phyloP scores from a whole-genome alignment of 2,797 vertebrate genomes.

The Protonibea diacanthus region DNA sequence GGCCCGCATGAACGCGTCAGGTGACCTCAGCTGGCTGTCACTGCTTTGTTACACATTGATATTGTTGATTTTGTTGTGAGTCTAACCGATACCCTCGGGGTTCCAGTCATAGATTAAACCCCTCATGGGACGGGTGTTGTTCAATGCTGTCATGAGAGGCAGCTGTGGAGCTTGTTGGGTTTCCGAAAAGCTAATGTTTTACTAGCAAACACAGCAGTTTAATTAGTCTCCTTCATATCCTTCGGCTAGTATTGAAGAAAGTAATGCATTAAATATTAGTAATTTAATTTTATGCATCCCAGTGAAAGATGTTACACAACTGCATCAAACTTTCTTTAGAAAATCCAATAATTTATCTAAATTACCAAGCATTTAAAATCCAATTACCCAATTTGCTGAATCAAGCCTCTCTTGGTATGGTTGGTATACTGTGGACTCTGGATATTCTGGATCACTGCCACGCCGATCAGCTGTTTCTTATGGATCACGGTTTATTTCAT shows the following conservation, averaged over 20 bases:
- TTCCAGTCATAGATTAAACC: slow-evolving; percentile 49
- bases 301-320: slow-evolving; percentile 24
- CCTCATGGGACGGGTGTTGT: slow-evolving; percentile 38
- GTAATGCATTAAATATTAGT: slow-evolving; percentile 41
- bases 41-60: slow-evolving; percentile 53
- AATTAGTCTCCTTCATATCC: slow-evolving; percentile 48
- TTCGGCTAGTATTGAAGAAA: slow-evolving; percentile 30
- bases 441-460: slow-evolving; percentile 5
- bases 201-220: slow-evolving; percentile 20
- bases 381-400: background rate
- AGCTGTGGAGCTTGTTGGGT: slow-evolving; percentile 32
- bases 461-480: background rate
- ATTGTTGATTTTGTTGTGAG: slow-evolving; percentile 50
- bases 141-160: slow-evolving; percentile 61
- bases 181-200: slow-evolving; percentile 28
- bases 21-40: slow-evolving; percentile 55
- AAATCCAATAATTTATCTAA: slow-evolving; percentile 23
- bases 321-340: slow-evolving; percentile 20
- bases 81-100: slow-evolving; percentile 37
- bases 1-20: slow-evolving; percentile 29
- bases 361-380: background rate
- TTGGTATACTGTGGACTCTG: background rate
- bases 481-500: slow-evolving; percentile 7
- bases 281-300: slow-evolving; percentile 14
- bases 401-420: background rate